A percentile compares a stretch with the other conserved stretches of the same genome.
These are phyloP conservation scores for Lepus timidus DNA, from an alignment of 2,113 vertebrate genomes.

Conservation along the genomic window DNA sequence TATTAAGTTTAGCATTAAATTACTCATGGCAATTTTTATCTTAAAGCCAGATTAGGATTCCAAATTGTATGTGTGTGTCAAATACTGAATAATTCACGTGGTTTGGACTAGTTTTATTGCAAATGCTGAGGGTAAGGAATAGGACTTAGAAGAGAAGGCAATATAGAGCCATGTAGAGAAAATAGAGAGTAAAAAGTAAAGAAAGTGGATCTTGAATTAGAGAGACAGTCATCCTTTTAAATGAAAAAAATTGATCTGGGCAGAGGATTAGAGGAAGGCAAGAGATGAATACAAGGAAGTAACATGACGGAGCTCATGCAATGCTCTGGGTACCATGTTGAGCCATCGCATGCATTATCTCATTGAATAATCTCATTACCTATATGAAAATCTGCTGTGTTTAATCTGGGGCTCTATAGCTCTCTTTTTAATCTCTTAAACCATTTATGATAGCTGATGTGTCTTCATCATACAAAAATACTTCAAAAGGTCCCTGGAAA, in stretches of 20 bases:
- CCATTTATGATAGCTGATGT: neutral
- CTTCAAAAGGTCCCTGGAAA: too few relatives aligned
- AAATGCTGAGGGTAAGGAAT: neutral
- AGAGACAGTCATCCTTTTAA: neutral
- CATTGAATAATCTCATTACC: neutral
- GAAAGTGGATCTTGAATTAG: neutral
- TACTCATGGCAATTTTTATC: slow-evolving; percentile 68
- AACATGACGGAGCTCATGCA: neutral
- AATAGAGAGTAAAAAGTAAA: slow-evolving; percentile 43
- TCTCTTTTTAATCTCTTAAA: neutral
- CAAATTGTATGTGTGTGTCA: slow-evolving; percentile 63
- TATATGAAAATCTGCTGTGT: neutral
- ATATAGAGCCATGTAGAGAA: neutral
- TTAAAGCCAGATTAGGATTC: slow-evolving; percentile 66
- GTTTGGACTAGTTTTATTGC: slow-evolving; percentile 49
- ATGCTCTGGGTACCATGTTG: neutral
- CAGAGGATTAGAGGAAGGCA: neutral
- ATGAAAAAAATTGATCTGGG: neutral
- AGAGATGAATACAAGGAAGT: neutral
- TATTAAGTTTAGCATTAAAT: slow-evolving; percentile 65
- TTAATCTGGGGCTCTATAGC: neutral
- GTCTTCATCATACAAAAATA: neutral
- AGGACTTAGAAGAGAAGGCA: slow-evolving; percentile 12
- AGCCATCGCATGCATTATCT: neutral
- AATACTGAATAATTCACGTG: slow-evolving; percentile 75